phyloP scores from a whole-genome alignment of 2,888 invertebrate species.

The Philhelius pedissequus region DNA sequence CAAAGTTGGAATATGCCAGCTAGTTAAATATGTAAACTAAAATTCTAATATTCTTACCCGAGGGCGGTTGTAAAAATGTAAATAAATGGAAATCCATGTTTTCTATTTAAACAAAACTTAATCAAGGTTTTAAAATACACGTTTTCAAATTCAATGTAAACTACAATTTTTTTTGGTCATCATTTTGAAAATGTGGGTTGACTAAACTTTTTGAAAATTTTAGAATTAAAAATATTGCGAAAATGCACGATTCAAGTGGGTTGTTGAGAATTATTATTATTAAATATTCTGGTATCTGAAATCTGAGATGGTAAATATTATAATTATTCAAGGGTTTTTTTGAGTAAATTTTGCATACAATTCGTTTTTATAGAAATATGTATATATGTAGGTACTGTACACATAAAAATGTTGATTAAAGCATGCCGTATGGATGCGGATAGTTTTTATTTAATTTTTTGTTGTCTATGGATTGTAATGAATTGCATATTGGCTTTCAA shows the following conservation, averaged over 20 bases:
- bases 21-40: too few species aligned
- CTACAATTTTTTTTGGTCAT: not conserved
- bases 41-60: not conserved
- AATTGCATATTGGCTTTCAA: not conserved
- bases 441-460: not conserved
- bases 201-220: not conserved
- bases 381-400: too few species aligned
- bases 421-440: not conserved
- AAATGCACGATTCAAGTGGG: slow-evolving; percentile 14
- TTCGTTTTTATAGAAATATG: not conserved
- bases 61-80: not conserved
- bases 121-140: not conserved
- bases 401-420: not conserved
- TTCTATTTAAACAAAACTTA: not conserved
- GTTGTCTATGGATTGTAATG: not conserved
- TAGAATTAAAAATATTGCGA: not conserved
- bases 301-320: not conserved
- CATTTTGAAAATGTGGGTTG: slow-evolving; percentile 4
- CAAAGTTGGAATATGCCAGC: too few species aligned
- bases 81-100: not conserved
- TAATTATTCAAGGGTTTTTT: slow-evolving; percentile 4
- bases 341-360: not conserved
- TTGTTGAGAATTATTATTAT: not conserved
- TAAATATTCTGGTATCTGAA: too few species aligned
- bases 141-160: slow-evolving; percentile 4